Conservation (phyloP, 2,888 invertebrate species). For the Belgica antarctica region DNA sequence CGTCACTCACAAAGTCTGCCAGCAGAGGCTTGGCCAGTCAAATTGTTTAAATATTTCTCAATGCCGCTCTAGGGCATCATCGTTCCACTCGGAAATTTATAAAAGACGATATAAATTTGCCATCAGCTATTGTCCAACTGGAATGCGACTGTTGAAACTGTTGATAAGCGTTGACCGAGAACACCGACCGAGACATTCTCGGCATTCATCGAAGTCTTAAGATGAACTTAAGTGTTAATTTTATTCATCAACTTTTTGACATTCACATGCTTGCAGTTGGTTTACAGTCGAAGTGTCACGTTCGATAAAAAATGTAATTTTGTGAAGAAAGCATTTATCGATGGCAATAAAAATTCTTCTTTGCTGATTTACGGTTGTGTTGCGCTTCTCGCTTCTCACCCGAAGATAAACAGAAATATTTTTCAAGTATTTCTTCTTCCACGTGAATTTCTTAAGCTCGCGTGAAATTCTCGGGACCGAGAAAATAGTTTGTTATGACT, state of each 20-base stretch:
- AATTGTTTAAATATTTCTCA: conserved; percentile 36
- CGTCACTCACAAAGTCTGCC: too few relatives aligned
- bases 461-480: neutral
- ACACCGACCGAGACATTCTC: neutral
- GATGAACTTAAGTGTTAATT: too few relatives aligned
- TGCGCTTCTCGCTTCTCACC: neutral
- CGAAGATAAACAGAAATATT: conserved; percentile 17
- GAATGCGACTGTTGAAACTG: neutral
- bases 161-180: neutral
- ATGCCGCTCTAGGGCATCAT: conserved; percentile 15
- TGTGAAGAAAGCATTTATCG: conserved; percentile 14
- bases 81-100: neutral
- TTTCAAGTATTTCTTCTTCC: neutral
- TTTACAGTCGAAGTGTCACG: too few relatives aligned
- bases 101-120: conserved; percentile 2
- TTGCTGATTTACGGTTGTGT: too few relatives aligned
- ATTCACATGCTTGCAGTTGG: too few relatives aligned
- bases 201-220: too few relatives aligned
- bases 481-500: neutral
- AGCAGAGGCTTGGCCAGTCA: conserved; percentile 31
- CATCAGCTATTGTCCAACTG: neutral
- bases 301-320: too few relatives aligned
- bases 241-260: too few relatives aligned
- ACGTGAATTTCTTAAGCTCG: neutral
- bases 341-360: conserved; percentile 28